Evolutionary conservation across 2,797 vertebrate genomes (phyloP).

Genomic region (Eulemur rubriventer): DNA sequence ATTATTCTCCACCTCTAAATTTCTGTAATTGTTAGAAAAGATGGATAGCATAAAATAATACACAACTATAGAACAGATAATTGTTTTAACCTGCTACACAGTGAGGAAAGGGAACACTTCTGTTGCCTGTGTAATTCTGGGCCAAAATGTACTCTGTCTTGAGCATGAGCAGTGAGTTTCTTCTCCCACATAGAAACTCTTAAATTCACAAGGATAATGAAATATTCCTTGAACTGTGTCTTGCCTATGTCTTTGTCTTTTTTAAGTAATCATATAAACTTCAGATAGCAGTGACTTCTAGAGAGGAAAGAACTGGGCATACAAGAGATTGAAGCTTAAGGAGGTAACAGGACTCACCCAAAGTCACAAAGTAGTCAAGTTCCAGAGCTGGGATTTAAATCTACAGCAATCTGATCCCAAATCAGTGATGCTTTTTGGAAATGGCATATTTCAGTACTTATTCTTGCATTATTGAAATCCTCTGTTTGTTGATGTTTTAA

Average conservation of each 20-base stretch:
- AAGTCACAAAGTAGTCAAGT: neutral
- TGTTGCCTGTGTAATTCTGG: neutral
- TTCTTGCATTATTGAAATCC: neutral
- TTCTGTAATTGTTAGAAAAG: neutral
- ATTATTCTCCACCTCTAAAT: neutral
- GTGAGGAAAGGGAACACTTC: neutral
- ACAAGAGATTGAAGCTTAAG: neutral
- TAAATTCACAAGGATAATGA: neutral
- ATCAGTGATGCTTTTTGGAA: neutral
- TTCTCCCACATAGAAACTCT: neutral
- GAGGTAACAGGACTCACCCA: neutral
- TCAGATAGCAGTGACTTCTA: neutral
- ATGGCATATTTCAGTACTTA: neutral
- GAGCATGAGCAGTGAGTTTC: neutral
- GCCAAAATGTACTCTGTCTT: neutral
- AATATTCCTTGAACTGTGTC: neutral
- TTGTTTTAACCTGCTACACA: neutral
- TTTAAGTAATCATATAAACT: neutral
- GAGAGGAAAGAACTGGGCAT: neutral
- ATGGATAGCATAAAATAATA: neutral
- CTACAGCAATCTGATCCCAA: neutral
- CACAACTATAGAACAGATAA: neutral
- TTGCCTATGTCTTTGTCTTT: neutral
- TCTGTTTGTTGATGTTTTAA: neutral
- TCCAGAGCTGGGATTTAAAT: neutral